Conservation (phyloP, 1,140 invertebrate genomes). For the Drosophila sturtevanti region DNA sequence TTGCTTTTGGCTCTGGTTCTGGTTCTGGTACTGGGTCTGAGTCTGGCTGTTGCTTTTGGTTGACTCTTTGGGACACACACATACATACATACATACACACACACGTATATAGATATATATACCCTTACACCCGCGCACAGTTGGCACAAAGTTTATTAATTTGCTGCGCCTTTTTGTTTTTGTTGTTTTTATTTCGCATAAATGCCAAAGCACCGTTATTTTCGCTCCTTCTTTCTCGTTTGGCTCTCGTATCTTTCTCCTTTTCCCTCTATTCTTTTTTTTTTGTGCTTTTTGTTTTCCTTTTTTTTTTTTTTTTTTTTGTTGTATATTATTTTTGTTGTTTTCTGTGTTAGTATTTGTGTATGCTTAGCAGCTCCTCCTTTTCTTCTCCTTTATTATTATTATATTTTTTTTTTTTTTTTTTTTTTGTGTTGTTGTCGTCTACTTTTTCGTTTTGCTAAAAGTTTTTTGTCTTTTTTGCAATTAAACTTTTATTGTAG, state of each 20-base stretch:
- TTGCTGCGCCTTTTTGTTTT: constrained; percentile 44
- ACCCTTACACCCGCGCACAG: constrained; percentile 35
- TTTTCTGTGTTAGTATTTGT: constrained; percentile 12
- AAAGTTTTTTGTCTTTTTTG: constrained; percentile 11
- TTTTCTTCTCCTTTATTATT: neutral
- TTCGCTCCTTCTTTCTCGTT: neutral
- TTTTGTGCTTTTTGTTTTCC: neutral
- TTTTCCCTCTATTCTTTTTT: neutral
- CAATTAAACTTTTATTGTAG: constrained; percentile 36
- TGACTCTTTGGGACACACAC: constrained; percentile 25
- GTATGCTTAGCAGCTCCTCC: neutral
- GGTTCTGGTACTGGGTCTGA: neutral
- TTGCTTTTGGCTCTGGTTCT: neutral
- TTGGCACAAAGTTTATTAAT: constrained; percentile 60
- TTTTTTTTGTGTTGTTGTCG: neutral
- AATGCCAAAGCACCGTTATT: constrained; percentile 25
- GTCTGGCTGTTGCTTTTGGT: constrained; percentile 9
- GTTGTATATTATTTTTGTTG: neutral
- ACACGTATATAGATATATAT: neutral
- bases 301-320: neutral
- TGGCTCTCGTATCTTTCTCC: neutral
- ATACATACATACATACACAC: neutral
- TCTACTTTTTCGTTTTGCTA: constrained; percentile 3
- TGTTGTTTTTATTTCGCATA: constrained; percentile 21
- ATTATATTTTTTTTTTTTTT: neutral